These are phyloP conservation scores for Chromobotia macracanthus DNA, from an alignment of 2,797 vertebrate species.

Conservation along the genomic window DNA sequence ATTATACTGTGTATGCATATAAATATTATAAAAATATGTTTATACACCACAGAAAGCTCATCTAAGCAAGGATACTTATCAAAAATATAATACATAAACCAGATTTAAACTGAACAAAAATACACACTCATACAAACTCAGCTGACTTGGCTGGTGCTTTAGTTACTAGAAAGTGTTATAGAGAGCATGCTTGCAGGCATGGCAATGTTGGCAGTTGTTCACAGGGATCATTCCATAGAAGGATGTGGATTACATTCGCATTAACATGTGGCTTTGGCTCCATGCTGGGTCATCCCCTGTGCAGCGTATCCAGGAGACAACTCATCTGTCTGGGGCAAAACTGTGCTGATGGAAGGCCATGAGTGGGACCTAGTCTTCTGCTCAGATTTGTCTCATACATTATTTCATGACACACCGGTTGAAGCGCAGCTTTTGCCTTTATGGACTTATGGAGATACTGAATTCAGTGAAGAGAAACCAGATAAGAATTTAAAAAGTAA, in stretches of 20 bases:
- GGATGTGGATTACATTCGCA: slow-evolving; percentile 69
- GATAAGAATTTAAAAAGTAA: not conserved
- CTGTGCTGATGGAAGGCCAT: not conserved
- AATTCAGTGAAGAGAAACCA: not conserved
- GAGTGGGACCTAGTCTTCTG: not conserved
- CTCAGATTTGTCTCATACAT: not conserved
- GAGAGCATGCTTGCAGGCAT: slow-evolving; percentile 35
- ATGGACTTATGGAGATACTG: not conserved
- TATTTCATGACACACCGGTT: not conserved
- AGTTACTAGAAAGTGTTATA: slow-evolving; percentile 20
- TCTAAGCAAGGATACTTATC: not conserved
- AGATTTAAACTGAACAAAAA: not conserved
- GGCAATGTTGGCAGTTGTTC: slow-evolving; percentile 52
- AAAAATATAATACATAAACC: not conserved
- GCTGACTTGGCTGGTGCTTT: slow-evolving; percentile 14
- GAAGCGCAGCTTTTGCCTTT: not conserved
- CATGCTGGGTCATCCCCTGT: slow-evolving; percentile 1
- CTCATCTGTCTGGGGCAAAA: slow-evolving; percentile 22
- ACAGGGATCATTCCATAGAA: slow-evolving; percentile 54
- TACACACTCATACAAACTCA: slow-evolving; percentile 18
- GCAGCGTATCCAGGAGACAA: not conserved
- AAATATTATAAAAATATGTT: no score
- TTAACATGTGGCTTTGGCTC: slow-evolving; percentile 60
- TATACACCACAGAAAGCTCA: not conserved
- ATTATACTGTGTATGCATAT: no score